A percentile compares a stretch with the other conserved stretches of the same genome.
Evolutionary conservation across 1,140 invertebrate species (phyloP).

Genomic region (Wasmannia auropunctata): DNA sequence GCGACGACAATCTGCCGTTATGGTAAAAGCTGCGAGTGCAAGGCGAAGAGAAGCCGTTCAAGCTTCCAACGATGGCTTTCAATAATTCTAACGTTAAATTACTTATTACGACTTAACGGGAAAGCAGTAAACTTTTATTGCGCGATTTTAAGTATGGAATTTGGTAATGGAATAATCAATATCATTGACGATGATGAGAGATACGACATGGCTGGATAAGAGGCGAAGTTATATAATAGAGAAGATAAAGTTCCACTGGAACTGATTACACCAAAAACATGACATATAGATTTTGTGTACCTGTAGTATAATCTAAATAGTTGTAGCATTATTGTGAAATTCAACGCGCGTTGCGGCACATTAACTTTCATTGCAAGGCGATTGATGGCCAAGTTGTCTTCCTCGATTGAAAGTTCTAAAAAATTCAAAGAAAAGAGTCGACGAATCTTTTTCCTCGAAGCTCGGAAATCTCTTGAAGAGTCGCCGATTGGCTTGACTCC

Average conservation of each 20-base stretch:
- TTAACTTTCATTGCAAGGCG: neutral
- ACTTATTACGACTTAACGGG: neutral
- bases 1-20: neutral
- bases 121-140: neutral
- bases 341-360: neutral
- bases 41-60: neutral
- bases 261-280: neutral
- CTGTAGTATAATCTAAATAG: neutral
- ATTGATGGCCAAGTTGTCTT: neutral
- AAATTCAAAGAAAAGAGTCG: neutral
- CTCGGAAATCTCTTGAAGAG: neutral
- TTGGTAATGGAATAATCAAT: neutral
- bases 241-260: neutral
- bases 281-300: neutral
- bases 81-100: neutral
- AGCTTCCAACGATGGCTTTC: neutral
- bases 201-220: neutral
- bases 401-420: neutral
- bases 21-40: neutral
- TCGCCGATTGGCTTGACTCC: conserved; percentile 2
- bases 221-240: neutral
- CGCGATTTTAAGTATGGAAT: neutral
- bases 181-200: neutral
- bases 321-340: neutral
- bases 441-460: neutral